Conservation (phyloP, 2,888 invertebrate species). For the Caenorhabditis panamensis region DNA sequence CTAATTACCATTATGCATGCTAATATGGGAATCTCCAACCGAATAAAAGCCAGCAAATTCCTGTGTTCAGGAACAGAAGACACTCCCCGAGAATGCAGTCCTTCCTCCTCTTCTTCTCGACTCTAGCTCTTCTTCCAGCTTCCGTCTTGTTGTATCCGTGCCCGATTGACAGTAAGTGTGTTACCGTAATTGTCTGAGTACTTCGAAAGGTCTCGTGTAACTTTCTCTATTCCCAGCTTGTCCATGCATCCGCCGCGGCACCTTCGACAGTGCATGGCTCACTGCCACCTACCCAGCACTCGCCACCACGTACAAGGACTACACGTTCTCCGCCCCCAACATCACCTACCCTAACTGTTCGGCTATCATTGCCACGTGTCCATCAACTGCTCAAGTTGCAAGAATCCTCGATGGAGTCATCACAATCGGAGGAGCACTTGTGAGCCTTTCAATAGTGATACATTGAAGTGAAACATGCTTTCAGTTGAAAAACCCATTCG, state of each 20-base stretch:
- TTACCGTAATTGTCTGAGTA: neutral
- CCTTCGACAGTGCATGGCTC: constrained; percentile 13
- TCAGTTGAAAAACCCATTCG: constrained; percentile 9
- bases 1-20: constrained; percentile 7
- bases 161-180: neutral
- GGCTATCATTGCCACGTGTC: constrained; percentile 15
- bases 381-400: neutral
- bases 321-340: neutral
- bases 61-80: neutral
- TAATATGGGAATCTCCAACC: neutral
- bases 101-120: neutral
- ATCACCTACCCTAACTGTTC: constrained; percentile 25
- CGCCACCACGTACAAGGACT: neutral
- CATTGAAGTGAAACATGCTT: neutral
- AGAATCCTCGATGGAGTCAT: neutral
- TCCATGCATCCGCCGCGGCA: constrained; percentile 13
- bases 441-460: neutral
- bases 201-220: neutral
- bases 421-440: neutral
- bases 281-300: neutral
- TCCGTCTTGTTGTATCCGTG: neutral
- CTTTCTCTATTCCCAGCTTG: constrained; percentile 13
- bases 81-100: constrained; percentile 1
- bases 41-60: constrained; percentile 8
- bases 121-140: neutral